Percentiles rank a stretch among this genome's conserved stretches.
These are phyloP conservation scores for Brachymystax lenok DNA, from an alignment of 2,797 vertebrate species.

Conservation along the genomic window DNA sequence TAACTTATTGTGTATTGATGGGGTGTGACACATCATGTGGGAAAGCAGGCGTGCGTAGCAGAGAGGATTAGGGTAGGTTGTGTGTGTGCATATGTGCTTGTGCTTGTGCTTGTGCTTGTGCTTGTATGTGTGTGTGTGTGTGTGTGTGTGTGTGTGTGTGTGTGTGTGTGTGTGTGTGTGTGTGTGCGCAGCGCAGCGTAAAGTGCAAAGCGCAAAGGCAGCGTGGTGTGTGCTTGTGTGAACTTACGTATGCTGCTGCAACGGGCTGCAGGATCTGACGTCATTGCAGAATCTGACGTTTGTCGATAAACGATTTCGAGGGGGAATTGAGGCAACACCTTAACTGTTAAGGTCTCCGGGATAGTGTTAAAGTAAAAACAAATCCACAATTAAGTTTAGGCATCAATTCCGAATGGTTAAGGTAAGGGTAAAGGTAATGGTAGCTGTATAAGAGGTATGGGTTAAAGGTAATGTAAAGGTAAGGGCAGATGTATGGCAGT, in stretches of 20 bases:
- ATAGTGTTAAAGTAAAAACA: too few relatives aligned
- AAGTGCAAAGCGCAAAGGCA: too few relatives aligned
- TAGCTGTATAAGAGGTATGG: too few relatives aligned
- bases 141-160: conserved; percentile 37
- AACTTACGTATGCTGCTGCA: background rate
- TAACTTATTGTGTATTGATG: conserved; percentile 98
- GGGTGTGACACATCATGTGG: conserved; percentile 91
- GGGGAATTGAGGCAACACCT: too few relatives aligned
- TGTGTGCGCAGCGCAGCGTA: too few relatives aligned
- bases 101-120: conserved; percentile 46
- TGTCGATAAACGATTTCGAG: too few relatives aligned
- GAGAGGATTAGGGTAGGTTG: conserved; percentile 73
- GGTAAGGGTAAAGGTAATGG: too few relatives aligned
- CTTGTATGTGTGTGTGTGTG: background rate
- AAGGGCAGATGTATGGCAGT: too few relatives aligned
- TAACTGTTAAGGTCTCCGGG: too few relatives aligned
- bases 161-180: background rate
- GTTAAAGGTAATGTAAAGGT: too few relatives aligned
- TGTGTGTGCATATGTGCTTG: conserved; percentile 61
- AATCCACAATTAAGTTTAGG: too few relatives aligned
- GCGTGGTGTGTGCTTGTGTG: background rate
- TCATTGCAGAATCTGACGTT: conserved; percentile 32
- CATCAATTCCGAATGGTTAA: too few relatives aligned
- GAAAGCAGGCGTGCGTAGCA: conserved; percentile 81
- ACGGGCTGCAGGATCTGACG: conserved; percentile 21